Evolutionary conservation across 2,113 vertebrate genomes (phyloP).

Genomic region (Mirza zaza): DNA sequence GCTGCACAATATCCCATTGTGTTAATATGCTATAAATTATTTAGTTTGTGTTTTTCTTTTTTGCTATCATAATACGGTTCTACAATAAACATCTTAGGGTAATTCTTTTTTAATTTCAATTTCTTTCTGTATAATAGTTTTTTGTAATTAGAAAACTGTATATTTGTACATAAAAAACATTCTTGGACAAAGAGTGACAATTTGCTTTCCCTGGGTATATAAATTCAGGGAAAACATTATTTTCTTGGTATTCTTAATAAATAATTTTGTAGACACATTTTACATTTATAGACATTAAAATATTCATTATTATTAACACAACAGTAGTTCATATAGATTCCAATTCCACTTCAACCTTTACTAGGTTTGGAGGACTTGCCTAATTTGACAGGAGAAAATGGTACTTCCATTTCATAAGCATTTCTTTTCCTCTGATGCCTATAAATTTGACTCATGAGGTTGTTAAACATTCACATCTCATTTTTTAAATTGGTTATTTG

Average conservation of each 20-base stretch:
- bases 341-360: not conserved
- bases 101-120: not conserved
- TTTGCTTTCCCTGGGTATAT: not conserved
- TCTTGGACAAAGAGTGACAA: not conserved
- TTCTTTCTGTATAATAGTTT: conserved; percentile 5
- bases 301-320: not conserved
- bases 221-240: not conserved
- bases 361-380: not conserved
- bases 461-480: not conserved
- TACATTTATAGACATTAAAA: not conserved
- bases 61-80: not conserved
- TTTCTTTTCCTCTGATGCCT: not conserved
- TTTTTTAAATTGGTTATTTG: not conserved
- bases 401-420: not conserved
- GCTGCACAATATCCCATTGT: not conserved
- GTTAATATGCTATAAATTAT: not conserved
- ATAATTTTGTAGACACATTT: not conserved
- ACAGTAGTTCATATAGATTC: not conserved
- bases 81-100: not conserved
- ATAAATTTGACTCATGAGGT: not conserved
- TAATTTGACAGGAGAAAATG: not conserved
- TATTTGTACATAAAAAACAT: not conserved
- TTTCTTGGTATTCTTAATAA: not conserved
- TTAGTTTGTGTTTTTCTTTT: not conserved
- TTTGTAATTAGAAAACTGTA: not conserved